phyloP scores from a whole-genome alignment of 1,140 invertebrate species.

The Octopus bimaculoides region DNA sequence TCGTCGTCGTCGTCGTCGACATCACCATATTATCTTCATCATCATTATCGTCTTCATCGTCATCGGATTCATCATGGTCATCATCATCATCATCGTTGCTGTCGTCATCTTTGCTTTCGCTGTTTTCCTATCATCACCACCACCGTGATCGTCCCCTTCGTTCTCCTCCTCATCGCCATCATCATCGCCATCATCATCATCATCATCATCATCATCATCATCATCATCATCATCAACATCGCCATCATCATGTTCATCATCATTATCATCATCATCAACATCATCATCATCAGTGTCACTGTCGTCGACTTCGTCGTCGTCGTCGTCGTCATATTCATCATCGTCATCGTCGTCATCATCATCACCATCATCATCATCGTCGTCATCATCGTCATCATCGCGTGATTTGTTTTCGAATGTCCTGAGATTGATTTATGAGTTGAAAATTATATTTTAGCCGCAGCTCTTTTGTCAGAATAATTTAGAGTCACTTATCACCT shows the following conservation, averaged over 20 bases:
- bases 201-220: background rate
- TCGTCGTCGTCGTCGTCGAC: background rate
- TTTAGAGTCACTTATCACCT: too few species aligned
- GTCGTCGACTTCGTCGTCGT: background rate
- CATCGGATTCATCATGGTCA: background rate
- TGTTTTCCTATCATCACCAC: background rate
- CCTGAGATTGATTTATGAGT: too few species aligned
- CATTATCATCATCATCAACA: background rate
- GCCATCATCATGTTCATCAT: background rate
- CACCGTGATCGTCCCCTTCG: background rate
- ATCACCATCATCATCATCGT: background rate
- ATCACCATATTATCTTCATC: background rate
- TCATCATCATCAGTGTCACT: background rate
- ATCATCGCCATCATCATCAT: background rate
- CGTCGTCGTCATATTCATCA: background rate
- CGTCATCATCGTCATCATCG: background rate
- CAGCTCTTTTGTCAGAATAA: too few species aligned
- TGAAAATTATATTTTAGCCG: too few species aligned
- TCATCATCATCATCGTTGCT: background rate
- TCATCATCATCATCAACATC: background rate
- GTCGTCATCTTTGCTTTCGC: background rate
- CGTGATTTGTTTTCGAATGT: too few species aligned
- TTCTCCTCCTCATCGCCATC: background rate
- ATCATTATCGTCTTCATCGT: background rate
- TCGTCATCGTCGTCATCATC: background rate